These are phyloP conservation scores for Stenchaetothrips biformis DNA, from an alignment of 2,888 invertebrate genomes.

Conservation along the genomic window DNA sequence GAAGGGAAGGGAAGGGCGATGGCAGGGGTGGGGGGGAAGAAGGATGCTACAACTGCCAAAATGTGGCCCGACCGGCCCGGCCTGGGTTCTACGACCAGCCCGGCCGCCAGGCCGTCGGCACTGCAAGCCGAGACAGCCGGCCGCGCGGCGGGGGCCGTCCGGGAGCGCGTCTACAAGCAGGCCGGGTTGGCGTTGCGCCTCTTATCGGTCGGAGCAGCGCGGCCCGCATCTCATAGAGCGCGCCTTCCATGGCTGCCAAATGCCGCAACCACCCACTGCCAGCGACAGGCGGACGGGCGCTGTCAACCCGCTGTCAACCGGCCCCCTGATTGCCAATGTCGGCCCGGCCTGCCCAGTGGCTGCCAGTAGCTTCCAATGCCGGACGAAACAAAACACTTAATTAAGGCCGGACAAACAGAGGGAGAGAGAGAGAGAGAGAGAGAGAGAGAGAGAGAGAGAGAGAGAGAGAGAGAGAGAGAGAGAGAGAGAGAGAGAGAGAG, in stretches of 20 bases:
- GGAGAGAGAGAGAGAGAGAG: no score
- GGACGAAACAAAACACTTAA: slow-evolving; percentile 14
- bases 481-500: not conserved
- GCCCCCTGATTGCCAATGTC: no score
- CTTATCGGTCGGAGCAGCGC: no score
- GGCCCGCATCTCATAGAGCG: not conserved
- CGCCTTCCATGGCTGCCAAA: not conserved
- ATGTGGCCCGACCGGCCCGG: not conserved
- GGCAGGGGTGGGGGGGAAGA: not conserved
- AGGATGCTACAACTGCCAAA: not conserved
- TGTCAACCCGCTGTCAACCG: not conserved
- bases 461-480: no score
- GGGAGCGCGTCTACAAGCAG: not conserved
- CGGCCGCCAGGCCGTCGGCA: not conserved
- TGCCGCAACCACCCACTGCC: not conserved
- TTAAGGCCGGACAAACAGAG: slow-evolving; percentile 4
- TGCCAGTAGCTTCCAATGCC: not conserved
- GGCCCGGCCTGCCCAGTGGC: not conserved
- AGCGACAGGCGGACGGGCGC: not conserved
- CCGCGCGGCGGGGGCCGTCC: not conserved
- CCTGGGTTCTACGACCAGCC: not conserved
- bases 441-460: no score
- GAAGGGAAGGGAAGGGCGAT: not conserved
- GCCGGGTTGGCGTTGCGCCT: no score
- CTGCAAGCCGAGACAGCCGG: not conserved